Base-by-base conservation (phyloP, 2,888 invertebrate genomes). In the Ophion slaviceki region DNA sequence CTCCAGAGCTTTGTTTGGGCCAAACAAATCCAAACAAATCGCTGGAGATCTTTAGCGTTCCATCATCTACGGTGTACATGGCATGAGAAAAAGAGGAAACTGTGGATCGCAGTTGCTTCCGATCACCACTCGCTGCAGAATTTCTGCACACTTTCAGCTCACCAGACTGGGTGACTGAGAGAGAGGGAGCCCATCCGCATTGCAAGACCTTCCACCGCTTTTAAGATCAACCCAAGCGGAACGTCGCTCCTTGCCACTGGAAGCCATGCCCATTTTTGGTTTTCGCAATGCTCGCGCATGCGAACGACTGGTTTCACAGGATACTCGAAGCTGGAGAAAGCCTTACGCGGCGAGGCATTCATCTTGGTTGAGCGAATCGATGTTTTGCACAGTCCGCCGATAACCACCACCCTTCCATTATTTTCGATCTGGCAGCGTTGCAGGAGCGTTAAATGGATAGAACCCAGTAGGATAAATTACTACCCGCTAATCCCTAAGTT, bases 1-100 rank as follows among this genome's bases (percentile, higher is more conserved):
- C 53, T 53, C 0, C 14, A 53, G 17, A 17, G 14, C 11, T 17
- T 14, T 2, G 53, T 53, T 53, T 14, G 17, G 17, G 53, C 5
- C 14, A 14, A 53, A 53, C 14, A 53, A 14, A 53, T 1, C 11
- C 11, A 14, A 14, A 14, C 53, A 66, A 74, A 74, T 53, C 57
- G 53, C 53, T 28, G 74, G 83, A 17, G 68, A 80, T 79, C 76
- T 70, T 77, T 32, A 68, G n/a, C 62, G 85, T 88, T 89, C 88
- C 76, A 71, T 78, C 86, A 88, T 88, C 78, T 53, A 17, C 45
- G 32, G 2, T 14, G 57, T 17, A 66, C 72, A 72, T 66, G n/a
- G 53, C 11, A 53, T 28, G 20, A n/a, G n/a, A 53, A 11, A 57
- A 53, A 53, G 1, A 78, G 80, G 71, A 84, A 80, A 11, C 74